A percentile compares a stretch with the other conserved stretches of the same genome.
phyloP scores from a whole-genome alignment of 2,113 vertebrate genomes.

The Urocolius indicus region DNA sequence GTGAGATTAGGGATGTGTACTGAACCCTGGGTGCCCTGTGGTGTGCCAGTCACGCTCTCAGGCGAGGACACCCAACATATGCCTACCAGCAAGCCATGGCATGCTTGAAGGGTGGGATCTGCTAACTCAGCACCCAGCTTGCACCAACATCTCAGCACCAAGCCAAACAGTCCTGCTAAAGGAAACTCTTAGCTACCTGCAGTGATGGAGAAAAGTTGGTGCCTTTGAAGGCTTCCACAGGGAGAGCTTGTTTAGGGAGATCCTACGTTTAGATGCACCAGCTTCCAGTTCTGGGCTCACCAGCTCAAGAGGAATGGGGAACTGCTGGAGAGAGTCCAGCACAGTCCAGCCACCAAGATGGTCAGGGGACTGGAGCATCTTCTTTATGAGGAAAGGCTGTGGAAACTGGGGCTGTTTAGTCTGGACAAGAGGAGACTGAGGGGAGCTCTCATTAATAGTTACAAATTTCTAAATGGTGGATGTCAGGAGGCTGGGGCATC shows the following conservation, averaged over 20 bases:
- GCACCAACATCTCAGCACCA: neutral
- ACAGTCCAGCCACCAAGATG: too few relatives aligned
- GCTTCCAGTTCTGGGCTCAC: too few relatives aligned
- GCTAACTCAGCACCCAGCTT: neutral
- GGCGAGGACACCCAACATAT: neutral
- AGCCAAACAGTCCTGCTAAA: neutral
- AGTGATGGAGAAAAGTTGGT: rapidly evolving
- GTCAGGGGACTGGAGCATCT: too few relatives aligned
- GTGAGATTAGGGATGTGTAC: neutral
- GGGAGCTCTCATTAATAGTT: too few relatives aligned
- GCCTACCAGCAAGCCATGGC: neutral
- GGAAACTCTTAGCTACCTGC: neutral
- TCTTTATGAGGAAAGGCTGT: too few relatives aligned
- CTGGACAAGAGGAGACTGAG: too few relatives aligned
- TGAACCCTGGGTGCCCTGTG: neutral
- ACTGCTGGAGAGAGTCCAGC: too few relatives aligned
- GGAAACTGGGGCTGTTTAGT: too few relatives aligned
- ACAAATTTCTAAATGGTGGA: too few relatives aligned
- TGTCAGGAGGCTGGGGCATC: too few relatives aligned
- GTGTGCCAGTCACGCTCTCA: neutral
- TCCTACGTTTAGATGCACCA: neutral
- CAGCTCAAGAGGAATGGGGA: too few relatives aligned
- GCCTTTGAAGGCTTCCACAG: neutral
- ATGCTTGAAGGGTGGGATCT: neutral
- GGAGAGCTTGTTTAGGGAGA: neutral